Base-by-base conservation (phyloP, 2,888 invertebrate species). In the Drosophila melanosoma region DNA sequence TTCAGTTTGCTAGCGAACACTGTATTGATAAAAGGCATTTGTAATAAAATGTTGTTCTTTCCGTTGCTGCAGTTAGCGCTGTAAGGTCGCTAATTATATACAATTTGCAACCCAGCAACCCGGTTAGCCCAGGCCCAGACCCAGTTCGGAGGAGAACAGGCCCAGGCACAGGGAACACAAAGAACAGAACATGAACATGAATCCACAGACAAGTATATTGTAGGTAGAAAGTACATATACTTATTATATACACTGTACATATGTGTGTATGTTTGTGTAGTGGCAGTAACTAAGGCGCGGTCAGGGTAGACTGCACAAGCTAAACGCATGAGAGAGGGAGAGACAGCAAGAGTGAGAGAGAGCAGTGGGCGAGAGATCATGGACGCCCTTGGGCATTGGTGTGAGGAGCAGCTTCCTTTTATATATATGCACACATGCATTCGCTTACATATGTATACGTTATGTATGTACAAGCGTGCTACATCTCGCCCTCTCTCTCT, bases 51-150 rank as follows among this genome's bases (percentile, higher is more conserved):
- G 42, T 63, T 56, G 23, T 49, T 53, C 29, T 49, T 57, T 45
- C 20, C 23, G 20, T 63, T 80, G 54, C 58, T 71, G 77, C 69
- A 74, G 82, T 84, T 78, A 78, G 82, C 74, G 23, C 80, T 88
- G 83, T 90, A 88, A 87, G 66, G 69, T 69, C 81, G 79, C 81
- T 87, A 87, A 87, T 87, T 87, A 86, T 86, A 88, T 76, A 89
- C 83, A 78, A 78, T 82, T 77, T 78, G 62, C 74, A 57, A 70
- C 52, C 52, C 69, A 48, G 59, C 72, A 79, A 73, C 81, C 68
- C 76, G 70, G 76, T 78, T 80, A 67, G 67, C 76, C 69, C 63
- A 81, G 61, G 65, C 69, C 61, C 70, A 69, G 67, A 29, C 52
- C 45, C 12, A 45, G 15, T 23, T 56, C 26, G 11, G 15, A 26